Evolutionary conservation across 2,797 vertebrate genomes (phyloP).

Genomic region (Poeciliopsis presidionis): DNA sequence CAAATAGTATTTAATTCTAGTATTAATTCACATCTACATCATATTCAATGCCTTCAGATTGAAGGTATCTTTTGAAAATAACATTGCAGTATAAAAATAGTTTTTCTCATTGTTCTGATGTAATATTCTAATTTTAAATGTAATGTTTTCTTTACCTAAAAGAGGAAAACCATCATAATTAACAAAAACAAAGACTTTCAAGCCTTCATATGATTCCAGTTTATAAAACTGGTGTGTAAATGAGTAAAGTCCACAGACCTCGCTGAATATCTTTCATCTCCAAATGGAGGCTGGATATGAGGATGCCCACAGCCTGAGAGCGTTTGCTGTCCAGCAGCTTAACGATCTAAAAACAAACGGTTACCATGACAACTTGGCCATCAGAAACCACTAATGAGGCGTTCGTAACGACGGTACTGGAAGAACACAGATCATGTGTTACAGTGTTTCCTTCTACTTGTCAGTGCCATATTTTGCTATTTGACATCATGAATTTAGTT

Average conservation of each 20-base stretch:
- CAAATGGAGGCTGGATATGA: slow-evolving; percentile 98
- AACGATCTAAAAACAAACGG: slow-evolving; percentile 83
- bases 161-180: too few species aligned
- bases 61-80: too few species aligned
- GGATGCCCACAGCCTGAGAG: slow-evolving; percentile 95
- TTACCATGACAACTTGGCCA: slow-evolving; percentile 48
- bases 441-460: not conserved
- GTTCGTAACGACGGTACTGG: slow-evolving; percentile 23
- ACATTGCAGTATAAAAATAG: too few species aligned
- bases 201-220: not conserved
- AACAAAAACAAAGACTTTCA: too few species aligned
- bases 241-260: slow-evolving; percentile 75
- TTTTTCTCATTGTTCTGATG: too few species aligned
- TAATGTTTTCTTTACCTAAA: too few species aligned
- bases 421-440: slow-evolving; percentile 8
- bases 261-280: slow-evolving; percentile 98
- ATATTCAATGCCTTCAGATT: too few species aligned
- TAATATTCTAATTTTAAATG: too few species aligned
- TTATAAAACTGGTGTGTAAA: not conserved
- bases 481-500: not conserved
- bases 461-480: not conserved
- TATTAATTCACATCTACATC: too few species aligned
- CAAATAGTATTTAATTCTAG: not conserved
- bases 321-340: slow-evolving; percentile 94
- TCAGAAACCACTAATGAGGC: slow-evolving; percentile 44